Evolutionary conservation across 2,888 invertebrate species (phyloP), one percentile per base, ranked within the genome.

Genomic region (Trachelus troglodyta): DNA sequence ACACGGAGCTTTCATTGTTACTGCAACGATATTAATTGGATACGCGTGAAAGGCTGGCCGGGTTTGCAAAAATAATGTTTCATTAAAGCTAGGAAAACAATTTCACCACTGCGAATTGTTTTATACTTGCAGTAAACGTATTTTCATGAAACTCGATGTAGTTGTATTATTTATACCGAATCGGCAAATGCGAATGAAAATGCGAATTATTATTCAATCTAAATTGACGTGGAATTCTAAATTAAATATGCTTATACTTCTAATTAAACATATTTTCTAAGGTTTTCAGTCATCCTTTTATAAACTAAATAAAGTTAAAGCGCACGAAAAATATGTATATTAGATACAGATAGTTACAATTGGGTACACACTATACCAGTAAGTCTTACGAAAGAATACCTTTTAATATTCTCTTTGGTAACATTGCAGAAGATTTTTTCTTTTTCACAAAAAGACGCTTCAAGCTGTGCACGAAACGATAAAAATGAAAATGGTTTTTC

Each of bases 401-500:
- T 9, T 56, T 9, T 23, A 56, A 23, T 23, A 23, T 9, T 56
- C 56, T 23, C 56, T 23, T 23, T 23, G 2, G 6, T 23, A 40
- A 40, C 0, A 40, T 23, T 23, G 40, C 40, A 15, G 23, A 23
- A 33, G 4, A 71, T 31, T 71, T 71, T 23, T 71, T 31, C 12
- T 15, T 71, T 23, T 1, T 23, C 6, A 33, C 9, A 1, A 4
- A 71, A 71, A 11, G 31, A 23, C 6, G 12, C 31, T 12, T 31
- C 12, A 4, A 71, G 4, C 12, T 31, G 6, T 2, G 23, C 71
- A 12, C 12, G 12, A 23, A 31, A 34, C 31, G 9, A 15, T 34
- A 11, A 30, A 31, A 12, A 12, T 33, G 0, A 31, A 11, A 12
- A 71, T 71, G 31, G 4, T 3, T 34, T 34, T 71, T 95, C 95